A percentile compares a stretch with the other conserved stretches of the same genome.
phyloP scores from a whole-genome alignment of 1,140 invertebrate genomes.

The Varroa destructor region DNA sequence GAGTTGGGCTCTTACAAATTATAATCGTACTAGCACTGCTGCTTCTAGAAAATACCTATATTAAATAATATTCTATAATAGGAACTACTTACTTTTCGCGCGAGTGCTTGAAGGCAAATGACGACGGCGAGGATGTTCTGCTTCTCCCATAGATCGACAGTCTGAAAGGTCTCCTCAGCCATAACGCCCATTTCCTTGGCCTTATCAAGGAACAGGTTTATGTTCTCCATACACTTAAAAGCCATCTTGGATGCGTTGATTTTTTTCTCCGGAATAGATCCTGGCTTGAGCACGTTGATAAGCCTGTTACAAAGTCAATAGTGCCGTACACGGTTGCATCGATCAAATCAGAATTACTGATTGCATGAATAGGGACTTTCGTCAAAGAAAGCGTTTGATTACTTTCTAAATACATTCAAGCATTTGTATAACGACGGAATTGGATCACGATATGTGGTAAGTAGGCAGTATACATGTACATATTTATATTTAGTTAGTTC shows the following conservation, averaged over 20 bases:
- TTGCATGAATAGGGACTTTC: neutral
- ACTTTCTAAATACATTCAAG: neutral
- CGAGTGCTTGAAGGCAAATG: conserved; percentile 80
- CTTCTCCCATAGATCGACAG: conserved; percentile 74
- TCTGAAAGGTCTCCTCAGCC: conserved; percentile 84
- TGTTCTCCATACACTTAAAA: conserved; percentile 99
- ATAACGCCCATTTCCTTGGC: conserved; percentile 78
- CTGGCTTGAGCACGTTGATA: conserved; percentile 53
- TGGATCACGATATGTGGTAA: no score
- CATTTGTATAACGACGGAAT: neutral
- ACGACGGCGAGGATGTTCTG: conserved; percentile 90
- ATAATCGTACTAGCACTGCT: no score
- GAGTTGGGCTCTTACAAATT: no score
- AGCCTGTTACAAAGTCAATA: conserved; percentile 48
- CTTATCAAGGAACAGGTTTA: conserved; percentile 77
- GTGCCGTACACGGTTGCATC: neutral
- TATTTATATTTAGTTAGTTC: no score
- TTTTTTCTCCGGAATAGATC: conserved; percentile 36
- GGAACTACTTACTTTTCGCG: conserved; percentile 61
- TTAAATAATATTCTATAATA: no score
- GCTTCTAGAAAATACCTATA: no score
- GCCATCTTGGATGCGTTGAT: conserved; percentile 51
- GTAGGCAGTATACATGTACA: neutral
- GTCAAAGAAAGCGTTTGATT: neutral
- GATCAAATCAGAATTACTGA: conserved; percentile 25